A percentile compares a stretch with the other conserved stretches of the same genome.
Evolutionary conservation across 2,888 invertebrate species (phyloP).

Genomic region (Drosophila mimica): DNA sequence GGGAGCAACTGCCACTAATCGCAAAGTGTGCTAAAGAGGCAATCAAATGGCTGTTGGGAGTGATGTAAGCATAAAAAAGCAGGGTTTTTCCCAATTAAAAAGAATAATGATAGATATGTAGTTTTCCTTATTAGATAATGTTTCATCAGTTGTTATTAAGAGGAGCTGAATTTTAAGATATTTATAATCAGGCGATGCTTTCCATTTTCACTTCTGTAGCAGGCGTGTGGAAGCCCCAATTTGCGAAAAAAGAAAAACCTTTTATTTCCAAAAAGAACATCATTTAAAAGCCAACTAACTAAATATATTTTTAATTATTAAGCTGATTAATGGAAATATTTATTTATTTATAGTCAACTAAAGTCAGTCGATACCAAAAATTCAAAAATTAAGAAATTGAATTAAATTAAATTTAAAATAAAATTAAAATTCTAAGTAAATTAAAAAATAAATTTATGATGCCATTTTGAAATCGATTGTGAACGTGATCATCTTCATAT

Average conservation of each 20-base stretch:
- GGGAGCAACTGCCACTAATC: constrained; percentile 6
- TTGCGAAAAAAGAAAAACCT: neutral
- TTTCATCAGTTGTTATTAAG: neutral
- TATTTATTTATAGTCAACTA: too few species aligned
- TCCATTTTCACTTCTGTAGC: too few species aligned
- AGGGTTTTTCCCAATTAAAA: neutral
- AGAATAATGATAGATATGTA: neutral
- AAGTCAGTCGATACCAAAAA: too few species aligned
- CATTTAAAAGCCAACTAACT: too few species aligned
- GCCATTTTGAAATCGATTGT: neutral
- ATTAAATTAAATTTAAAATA: too few species aligned
- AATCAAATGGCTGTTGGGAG: neutral
- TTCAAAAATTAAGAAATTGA: too few species aligned
- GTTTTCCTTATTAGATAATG: neutral
- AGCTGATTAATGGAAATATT: neutral
- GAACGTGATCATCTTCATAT: neutral
- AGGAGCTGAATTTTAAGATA: neutral
- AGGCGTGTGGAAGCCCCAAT: too few species aligned
- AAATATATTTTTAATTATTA: neutral
- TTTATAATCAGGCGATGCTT: neutral
- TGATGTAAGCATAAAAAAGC: neutral
- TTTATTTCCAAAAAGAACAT: too few species aligned
- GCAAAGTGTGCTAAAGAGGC: neutral
- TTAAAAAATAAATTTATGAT: neutral
- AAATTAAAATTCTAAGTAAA: too few species aligned